Evolutionary conservation across 2,797 vertebrate species (phyloP), one percentile per base, ranked within the genome.

Genomic region (Hypotaenidia okinawae): DNA sequence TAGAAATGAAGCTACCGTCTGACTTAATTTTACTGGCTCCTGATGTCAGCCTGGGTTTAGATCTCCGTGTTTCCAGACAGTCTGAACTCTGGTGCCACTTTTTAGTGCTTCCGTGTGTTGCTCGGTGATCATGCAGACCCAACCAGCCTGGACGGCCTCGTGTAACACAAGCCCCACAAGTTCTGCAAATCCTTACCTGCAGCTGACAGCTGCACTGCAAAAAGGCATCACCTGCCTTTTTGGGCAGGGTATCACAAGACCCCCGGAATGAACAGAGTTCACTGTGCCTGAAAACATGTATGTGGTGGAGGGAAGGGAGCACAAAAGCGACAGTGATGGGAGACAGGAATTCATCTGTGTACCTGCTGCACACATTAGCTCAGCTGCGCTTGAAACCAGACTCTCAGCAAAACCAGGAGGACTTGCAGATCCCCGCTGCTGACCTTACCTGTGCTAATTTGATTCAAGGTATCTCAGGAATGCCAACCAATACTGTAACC

Each of bases 1-100:
- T 66, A 93, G 66, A 92, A 92, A 81, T 9, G 16, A 87, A 94
- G 47, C 47, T 32, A 33, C 41, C 13, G 62, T 84, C 55, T 69
- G 10, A 35, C 47, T 82, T 84, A 51, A 59, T 84, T 90, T 82
- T 68, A 64, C 11, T 0, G 4, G 69, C 19, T 68, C 13, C 35
- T 49, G 45, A 75, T 49, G 28, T 77, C 70, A 92, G 54, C 28
- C 69, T 84, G n/a, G 18, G 74, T 81, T 88, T 61, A 75, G 39
- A n/a, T 66, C 33, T 72, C 45, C 3, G 1, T 9, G 39, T 22
- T 90, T 84, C 76, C 82, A 88, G 17, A 30, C 16, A 73, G 19
- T 10, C 62, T 59, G 73, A 84, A 66, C 8, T 86, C 37, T 33
- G 32, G 52, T 57, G 62, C 45, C 6, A 3, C 18, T 92, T 96